Evolutionary conservation across 2,113 vertebrate species (phyloP), one percentile per base, ranked within the genome.

Genomic region (Hypanus sabinus): DNA sequence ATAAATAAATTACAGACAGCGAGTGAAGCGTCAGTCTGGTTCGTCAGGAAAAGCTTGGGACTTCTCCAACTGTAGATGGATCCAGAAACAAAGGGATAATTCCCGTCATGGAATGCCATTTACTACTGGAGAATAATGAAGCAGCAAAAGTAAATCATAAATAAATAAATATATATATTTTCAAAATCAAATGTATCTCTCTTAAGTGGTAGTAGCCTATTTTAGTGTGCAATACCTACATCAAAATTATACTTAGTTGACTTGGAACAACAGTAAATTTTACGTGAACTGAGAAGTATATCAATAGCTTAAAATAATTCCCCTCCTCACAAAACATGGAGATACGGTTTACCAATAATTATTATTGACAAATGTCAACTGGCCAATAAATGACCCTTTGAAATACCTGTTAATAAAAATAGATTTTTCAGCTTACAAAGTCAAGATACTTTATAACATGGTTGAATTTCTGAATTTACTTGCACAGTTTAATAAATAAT

Each of bases 101-200:
- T 90, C 7, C 16, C 85, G 4, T 33, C 85, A 90, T 90, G 60
- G 30, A 6, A 90, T 18, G 24, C n/a, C 16, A 0, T n/a, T 60
- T 12, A n/a, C 24, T n/a, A n/a, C 2, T 20, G 60, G 30, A 16
- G 10, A 65, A 30, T 33, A 1, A 18, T 30, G 30, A 18, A 90
- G 60, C 85, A 90, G 30, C 85, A 36, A 3, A 16, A 90, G 65
- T 33, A 90, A 33, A n/a, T 33, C 60, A 65, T 65, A 62, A 33
- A 90, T 90, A 90, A 88, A 88, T 88, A 88, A 88, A 62, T 88
- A 88, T 77, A 77, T 33, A 77, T 46, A 11, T 11, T 77, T 33
- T 14, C 2, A 36, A 5, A 68, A 65, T 90, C 16, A n/a, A 90
- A 90, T 33, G n/a, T 18, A n/a, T 20, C 5, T 33, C 60, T 20